A percentile compares a stretch with the other conserved stretches of the same genome.
These are phyloP conservation scores for Xanthia icteritia DNA, from an alignment of 2,888 invertebrate species.

Conservation along the genomic window DNA sequence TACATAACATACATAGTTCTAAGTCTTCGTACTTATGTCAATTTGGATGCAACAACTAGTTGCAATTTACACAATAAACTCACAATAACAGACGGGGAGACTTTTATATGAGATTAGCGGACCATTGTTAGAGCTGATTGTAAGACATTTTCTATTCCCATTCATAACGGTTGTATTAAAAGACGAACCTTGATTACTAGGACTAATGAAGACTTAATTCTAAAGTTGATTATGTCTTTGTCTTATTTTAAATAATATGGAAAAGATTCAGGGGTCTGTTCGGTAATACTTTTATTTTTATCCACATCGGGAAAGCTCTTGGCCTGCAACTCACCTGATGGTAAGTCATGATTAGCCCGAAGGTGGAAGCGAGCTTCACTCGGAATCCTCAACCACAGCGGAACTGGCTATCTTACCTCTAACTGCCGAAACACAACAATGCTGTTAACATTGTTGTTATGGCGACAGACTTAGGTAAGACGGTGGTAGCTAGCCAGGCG, in stretches of 20 bases:
- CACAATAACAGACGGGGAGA: slow-evolving; percentile 19
- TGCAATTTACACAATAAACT: slow-evolving; percentile 34
- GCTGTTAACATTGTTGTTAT: no score
- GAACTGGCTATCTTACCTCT: no score
- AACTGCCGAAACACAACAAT: no score
- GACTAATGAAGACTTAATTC: slow-evolving; percentile 51
- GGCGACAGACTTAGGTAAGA: no score
- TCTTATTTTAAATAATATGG: slow-evolving; percentile 13
- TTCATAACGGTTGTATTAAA: slow-evolving; percentile 47
- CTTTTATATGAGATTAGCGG: slow-evolving; percentile 71
- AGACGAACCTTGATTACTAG: slow-evolving; percentile 36
- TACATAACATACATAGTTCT: background rate
- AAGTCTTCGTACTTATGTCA: background rate
- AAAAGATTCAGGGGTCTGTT: background rate
- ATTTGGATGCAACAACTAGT: slow-evolving; percentile 45
- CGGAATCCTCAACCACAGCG: no score
- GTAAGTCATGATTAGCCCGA: no score
- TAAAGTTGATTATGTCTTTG: slow-evolving; percentile 35
- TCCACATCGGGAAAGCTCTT: no score
- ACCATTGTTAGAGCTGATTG: slow-evolving; percentile 64
- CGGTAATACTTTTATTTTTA: no score
- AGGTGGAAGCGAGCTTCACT: no score
- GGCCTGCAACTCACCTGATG: no score
- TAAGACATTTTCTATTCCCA: slow-evolving; percentile 54
- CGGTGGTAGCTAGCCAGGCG: no score